phyloP scores from a whole-genome alignment of 2,113 vertebrate genomes.

The Charina bottae region DNA sequence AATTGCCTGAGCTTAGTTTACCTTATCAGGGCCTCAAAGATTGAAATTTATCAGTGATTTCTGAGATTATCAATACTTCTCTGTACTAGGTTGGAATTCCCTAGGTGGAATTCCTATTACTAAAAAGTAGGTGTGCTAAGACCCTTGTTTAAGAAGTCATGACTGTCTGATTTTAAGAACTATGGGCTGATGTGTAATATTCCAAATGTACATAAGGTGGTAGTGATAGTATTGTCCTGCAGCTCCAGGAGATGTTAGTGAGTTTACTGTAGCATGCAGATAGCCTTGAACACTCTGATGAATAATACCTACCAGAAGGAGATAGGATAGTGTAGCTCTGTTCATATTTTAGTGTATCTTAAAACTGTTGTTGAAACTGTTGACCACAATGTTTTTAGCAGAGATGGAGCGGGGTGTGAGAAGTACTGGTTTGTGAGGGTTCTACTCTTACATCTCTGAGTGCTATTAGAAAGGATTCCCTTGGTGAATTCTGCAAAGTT shows the following conservation, averaged over 20 bases:
- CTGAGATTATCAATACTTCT: background rate
- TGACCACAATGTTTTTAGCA: background rate
- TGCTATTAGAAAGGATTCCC: background rate
- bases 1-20: background rate
- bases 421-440: background rate
- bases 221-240: background rate
- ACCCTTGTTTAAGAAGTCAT: background rate
- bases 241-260: background rate
- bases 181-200: background rate
- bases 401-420: background rate
- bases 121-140: background rate
- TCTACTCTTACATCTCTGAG: background rate
- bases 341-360: background rate
- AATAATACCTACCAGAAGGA: background rate
- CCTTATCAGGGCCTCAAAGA: background rate
- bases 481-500: background rate
- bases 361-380: background rate
- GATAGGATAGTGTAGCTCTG: background rate
- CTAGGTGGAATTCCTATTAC: background rate
- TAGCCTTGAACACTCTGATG: background rate
- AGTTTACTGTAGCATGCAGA: background rate
- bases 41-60: background rate
- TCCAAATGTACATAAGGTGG: background rate
- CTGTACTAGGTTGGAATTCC: background rate
- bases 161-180: background rate